Conservation (phyloP, 2,888 invertebrate species). For the Bugula neritina region DNA sequence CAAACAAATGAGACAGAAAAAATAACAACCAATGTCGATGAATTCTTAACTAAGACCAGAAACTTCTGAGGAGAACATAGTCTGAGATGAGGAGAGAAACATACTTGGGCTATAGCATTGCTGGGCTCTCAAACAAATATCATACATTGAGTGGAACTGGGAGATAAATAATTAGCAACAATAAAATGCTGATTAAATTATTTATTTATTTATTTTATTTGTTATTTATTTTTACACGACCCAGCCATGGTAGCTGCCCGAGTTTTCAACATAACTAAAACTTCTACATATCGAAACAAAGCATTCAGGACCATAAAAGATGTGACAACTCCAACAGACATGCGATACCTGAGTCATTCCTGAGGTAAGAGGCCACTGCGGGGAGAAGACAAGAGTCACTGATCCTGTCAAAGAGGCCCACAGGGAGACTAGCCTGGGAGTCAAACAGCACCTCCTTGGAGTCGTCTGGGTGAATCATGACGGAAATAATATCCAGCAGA, state of each 20-base stretch:
- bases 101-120: too few species aligned
- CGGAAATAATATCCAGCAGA: constrained; percentile 56
- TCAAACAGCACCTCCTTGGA: constrained; percentile 34
- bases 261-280: not conserved
- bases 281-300: not conserved
- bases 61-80: too few species aligned
- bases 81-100: not conserved
- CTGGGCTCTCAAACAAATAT: too few species aligned
- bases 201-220: too few species aligned
- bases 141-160: too few species aligned
- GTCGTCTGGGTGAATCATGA: constrained; percentile 30
- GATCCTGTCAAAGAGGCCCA: constrained; percentile 69
- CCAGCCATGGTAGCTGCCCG: too few species aligned
- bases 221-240: too few species aligned
- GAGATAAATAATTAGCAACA: too few species aligned
- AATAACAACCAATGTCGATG: too few species aligned
- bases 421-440: constrained; percentile 59
- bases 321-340: not conserved
- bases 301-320: not conserved
- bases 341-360: constrained; percentile 79
- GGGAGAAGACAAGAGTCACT: constrained; percentile 78
- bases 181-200: too few species aligned
- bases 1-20: too few species aligned
- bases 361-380: constrained; percentile 79
- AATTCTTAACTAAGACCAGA: too few species aligned